Evolutionary conservation across 2,113 vertebrate genomes (phyloP).

Genomic region (Oryzias woworae): DNA sequence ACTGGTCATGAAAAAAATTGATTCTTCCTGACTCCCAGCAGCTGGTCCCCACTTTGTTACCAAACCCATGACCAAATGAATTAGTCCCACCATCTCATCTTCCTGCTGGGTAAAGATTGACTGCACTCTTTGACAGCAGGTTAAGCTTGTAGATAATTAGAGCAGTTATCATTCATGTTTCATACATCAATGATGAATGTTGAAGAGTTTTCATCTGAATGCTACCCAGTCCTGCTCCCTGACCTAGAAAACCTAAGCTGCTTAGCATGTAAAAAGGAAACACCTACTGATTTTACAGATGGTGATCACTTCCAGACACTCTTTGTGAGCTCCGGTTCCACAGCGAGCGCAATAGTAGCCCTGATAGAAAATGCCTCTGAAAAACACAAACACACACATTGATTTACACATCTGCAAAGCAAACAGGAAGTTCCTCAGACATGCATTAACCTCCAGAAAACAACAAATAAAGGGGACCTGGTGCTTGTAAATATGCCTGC

Average conservation of each 20-base stretch:
- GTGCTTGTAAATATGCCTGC: constrained; percentile 1
- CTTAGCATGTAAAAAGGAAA: constrained; percentile 15
- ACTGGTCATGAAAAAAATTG: neutral
- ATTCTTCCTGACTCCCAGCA: neutral
- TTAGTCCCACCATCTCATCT: neutral
- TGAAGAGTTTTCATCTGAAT: neutral
- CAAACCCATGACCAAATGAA: constrained; percentile 5
- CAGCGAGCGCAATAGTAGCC: constrained; percentile 94
- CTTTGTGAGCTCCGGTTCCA: constrained; percentile 93
- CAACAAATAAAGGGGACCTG: constrained; percentile 31
- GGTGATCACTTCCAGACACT: constrained; percentile 93
- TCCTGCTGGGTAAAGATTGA: constrained; percentile 1
- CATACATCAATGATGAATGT: neutral
- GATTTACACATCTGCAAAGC: constrained; percentile 26
- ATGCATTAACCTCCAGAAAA: constrained; percentile 39
- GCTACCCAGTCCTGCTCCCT: too few relatives aligned
- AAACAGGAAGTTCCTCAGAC: constrained; percentile 58
- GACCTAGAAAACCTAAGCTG: neutral
- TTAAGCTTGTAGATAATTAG: neutral
- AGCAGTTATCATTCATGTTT: neutral
- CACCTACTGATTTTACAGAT: constrained; percentile 95
- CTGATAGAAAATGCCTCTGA: constrained; percentile 96
- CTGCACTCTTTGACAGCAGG: neutral
- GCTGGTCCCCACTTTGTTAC: constrained; percentile 5
- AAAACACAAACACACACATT: constrained; percentile 28